These are phyloP conservation scores for Aurelia coerulea DNA, from an alignment of 30 jellyfish, hydroid and myxozoan genomes.

Conservation along the genomic window DNA sequence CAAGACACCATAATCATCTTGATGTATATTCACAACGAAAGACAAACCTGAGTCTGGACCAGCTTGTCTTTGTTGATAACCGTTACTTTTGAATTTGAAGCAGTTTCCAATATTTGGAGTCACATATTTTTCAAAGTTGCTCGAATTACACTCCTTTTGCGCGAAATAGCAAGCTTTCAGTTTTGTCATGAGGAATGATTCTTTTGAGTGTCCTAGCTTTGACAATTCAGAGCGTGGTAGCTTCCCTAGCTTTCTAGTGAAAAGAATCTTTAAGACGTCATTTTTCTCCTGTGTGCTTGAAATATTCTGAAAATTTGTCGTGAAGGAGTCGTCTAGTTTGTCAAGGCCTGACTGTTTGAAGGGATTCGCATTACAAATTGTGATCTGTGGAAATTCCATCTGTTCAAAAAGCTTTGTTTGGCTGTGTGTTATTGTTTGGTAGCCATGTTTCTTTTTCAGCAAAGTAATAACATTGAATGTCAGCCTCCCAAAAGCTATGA, in stretches of 20 bases:
- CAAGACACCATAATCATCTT: conserved; percentile 5
- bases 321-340: not conserved
- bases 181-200: not conserved
- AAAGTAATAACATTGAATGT: not conserved
- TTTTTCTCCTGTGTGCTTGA: not conserved
- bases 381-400: conserved; percentile 19
- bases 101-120: conserved; percentile 34
- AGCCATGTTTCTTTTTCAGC: conserved; percentile 13
- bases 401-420: not conserved
- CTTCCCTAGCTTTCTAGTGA: not conserved
- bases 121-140: not conserved
- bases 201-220: not conserved
- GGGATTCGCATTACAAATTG: conserved; percentile 32
- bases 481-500: not conserved
- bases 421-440: not conserved
- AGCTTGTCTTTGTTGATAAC: not conserved
- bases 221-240: not conserved
- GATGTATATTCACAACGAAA: conserved; percentile 7
- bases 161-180: not conserved
- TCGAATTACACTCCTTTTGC: not conserved
- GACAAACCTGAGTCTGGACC: conserved; percentile 43
- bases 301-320: not conserved
- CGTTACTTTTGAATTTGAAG: conserved; percentile 1
- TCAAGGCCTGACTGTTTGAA: not conserved
- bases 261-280: not conserved